Conservation (phyloP, 2,113 vertebrate species). For the Calyptomena viridis region DNA sequence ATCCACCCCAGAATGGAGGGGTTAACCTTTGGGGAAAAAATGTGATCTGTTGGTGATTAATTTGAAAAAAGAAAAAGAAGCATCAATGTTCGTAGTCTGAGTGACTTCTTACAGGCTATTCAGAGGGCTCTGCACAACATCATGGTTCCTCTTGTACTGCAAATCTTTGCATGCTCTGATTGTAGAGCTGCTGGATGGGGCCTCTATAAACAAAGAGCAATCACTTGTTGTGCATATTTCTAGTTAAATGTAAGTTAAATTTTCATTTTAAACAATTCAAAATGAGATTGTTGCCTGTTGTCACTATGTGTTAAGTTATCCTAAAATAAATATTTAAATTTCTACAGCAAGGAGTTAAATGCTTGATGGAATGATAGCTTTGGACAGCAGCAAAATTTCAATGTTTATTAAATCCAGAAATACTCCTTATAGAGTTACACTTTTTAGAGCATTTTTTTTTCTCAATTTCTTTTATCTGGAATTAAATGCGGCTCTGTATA, state of each 20-base stretch:
- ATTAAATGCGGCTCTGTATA: not conserved
- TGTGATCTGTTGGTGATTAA: not conserved
- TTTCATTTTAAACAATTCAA: not conserved
- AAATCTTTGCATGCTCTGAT: not conserved
- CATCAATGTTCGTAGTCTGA: not conserved
- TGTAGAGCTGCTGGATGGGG: not conserved
- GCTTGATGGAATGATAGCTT: not conserved
- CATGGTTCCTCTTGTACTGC: not conserved
- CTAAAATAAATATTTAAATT: not conserved
- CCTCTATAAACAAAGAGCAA: not conserved
- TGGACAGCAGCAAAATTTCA: not conserved
- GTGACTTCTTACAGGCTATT: not conserved
- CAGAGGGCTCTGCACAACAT: not conserved
- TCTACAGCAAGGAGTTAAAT: not conserved
- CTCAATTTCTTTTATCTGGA: not conserved
- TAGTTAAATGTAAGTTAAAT: conserved; percentile 28
- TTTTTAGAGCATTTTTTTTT: not conserved
- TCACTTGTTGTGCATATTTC: not conserved
- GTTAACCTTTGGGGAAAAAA: not conserved
- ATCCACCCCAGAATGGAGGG: not conserved
- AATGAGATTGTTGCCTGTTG: not conserved
- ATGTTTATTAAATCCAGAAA: not conserved
- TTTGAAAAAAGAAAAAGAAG: not conserved
- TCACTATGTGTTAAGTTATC: conserved; percentile 1
- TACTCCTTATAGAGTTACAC: not conserved